Base-by-base conservation (phyloP, 2,113 vertebrate species). In the Nasalis larvatus region DNA sequence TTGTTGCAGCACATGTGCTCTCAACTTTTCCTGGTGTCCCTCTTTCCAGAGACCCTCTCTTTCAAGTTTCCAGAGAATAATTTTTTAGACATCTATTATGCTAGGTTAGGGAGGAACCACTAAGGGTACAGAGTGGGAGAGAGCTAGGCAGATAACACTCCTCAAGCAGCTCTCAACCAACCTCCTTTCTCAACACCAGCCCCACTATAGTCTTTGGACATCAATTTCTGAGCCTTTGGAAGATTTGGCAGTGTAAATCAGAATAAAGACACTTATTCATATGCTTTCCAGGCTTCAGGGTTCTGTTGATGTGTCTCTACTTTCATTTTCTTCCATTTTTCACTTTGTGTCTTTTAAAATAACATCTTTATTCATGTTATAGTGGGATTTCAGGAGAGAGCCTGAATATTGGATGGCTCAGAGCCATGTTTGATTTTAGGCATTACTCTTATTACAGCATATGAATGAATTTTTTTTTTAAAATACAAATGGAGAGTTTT, bases 391-490 rank as follows among this genome's bases (percentile, higher is more conserved):
- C 35, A 83, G 40, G 54, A 80, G 12, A 73, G 8, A 84, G 35
- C 7, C 27, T 63, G 27, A 56, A 13, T 47, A 42, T n/a, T 68
- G 45, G 12, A 30, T 8, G 20, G 13, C 13, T 16, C 45, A 84
- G 91, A 73, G 32, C 32, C 23, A 73, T 47, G 14, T 84, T n/a
- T 69, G 42, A 71, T n/a, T 25, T 89, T 56, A 86, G 20, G 3
- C 16, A 80, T 94, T 87, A 91, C 6, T 60, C n/a, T 91, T 86
- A 77, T 78, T 81, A 95, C 10, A 76, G 2, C 21, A 25, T 18
- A 6, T 42, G 4, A 21, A 20, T 10, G 32, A n/a, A 12, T 32
- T 49, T 42, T 27, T 83, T 92, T 30, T 74, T 30, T 40, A 1
- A 11, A 11, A 71, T 35, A 25, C 21, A 35, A 54, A 77, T 71